Percentiles rank a stretch among this genome's conserved stretches.
Conservation (phyloP, 2,113 vertebrate species). For the Phaethon lepturus region DNA sequence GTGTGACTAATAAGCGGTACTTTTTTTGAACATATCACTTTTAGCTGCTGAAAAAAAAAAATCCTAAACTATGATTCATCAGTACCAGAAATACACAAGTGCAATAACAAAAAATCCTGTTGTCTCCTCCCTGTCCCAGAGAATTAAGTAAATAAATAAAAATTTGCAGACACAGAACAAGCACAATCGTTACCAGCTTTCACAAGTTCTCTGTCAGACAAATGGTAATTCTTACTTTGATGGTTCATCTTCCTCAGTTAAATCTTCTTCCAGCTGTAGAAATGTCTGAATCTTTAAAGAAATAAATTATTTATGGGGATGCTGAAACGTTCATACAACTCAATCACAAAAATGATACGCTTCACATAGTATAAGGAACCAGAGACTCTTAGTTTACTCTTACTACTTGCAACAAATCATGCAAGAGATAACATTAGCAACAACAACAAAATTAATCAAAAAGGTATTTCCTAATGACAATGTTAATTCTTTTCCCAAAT, state of each 20-base stretch:
- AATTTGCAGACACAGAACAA: background rate
- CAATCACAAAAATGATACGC: background rate
- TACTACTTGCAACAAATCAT: background rate
- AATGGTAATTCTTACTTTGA: constrained; percentile 81
- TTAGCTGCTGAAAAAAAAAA: background rate
- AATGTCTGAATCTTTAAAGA: constrained; percentile 87
- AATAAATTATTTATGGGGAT: background rate
- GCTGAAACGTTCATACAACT: background rate
- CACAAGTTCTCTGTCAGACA: background rate
- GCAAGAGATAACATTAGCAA: background rate
- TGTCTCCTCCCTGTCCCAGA: background rate
- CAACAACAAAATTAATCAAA: background rate
- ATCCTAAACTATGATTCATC: background rate
- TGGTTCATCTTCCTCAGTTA: constrained; percentile 83
- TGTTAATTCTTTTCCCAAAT: background rate
- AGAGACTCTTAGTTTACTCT: background rate
- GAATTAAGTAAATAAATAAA: background rate
- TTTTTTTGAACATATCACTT: background rate
- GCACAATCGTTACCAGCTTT: background rate
- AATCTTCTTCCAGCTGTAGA: constrained; percentile 87
- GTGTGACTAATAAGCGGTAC: background rate
- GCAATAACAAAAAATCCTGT: background rate
- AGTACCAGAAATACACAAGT: background rate
- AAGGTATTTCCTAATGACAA: background rate
- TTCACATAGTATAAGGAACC: background rate